These are phyloP conservation scores for Myanophis thanlyinensis DNA, from an alignment of 2,113 vertebrate species.

Conservation along the genomic window DNA sequence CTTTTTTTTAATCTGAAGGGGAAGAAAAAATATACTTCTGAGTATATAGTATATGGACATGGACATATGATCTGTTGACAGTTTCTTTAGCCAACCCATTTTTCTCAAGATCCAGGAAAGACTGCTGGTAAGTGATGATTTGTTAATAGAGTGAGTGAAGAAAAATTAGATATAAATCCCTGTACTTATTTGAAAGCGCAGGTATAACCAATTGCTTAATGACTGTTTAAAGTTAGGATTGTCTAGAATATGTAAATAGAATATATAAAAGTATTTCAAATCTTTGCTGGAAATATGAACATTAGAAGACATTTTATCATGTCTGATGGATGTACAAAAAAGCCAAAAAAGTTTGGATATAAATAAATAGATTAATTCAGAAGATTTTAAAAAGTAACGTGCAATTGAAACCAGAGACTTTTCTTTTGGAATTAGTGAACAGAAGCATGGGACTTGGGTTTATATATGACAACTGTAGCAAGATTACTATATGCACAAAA, in stretches of 20 bases:
- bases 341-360: neutral
- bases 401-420: neutral
- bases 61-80: too few species aligned
- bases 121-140: neutral
- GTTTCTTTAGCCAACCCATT: too few species aligned
- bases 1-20: too few species aligned
- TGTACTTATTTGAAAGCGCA: neutral
- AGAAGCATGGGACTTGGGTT: neutral
- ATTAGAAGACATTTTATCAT: neutral
- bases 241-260: too few species aligned
- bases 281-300: neutral
- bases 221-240: too few species aligned
- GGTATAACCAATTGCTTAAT: neutral
- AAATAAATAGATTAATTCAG: neutral
- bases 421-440: neutral
- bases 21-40: too few species aligned
- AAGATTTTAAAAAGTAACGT: neutral
- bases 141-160: neutral
- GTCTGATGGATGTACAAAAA: neutral
- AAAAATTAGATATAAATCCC: neutral
- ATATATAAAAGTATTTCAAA: neutral
- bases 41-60: too few species aligned
- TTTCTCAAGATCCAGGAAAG: neutral
- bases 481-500: neutral
- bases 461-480: neutral